Base-by-base conservation (phyloP, 23 tunicate genomes). In the Ciona savignyi region DNA sequence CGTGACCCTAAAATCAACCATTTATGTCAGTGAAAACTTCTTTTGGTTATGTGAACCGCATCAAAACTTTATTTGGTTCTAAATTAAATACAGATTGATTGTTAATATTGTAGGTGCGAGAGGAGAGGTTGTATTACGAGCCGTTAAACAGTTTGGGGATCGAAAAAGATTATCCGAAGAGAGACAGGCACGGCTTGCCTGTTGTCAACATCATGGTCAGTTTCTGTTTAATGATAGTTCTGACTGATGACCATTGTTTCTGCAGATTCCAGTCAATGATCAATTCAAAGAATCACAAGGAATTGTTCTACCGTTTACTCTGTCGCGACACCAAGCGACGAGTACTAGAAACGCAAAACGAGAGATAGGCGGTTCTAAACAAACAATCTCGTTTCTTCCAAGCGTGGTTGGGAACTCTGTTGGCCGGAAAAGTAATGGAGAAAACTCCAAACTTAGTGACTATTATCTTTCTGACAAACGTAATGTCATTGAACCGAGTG, bases 91-190 rank as follows among this genome's bases (percentile, higher is more conserved):
- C 15, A 11, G 20, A 15, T 49, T 49, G 15, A 49, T 11, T 4
- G 3, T 32, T 32, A 2, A 33, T 51, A 3, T 19, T 1, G 34
- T 29, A 88, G 96, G 67, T 88, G 1, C 29, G 87, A 29, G 87
- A 88, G 33, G 81, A 85, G 25, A 69, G 87, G 22, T 76, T 88
- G 21, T 77, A 56, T 49, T 82, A 88, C 66, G 96, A 88, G 35
- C 87, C 96, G 2, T 35, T 88, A 79, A 71, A 66, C 22, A 73
- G 69, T 27, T 88, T 81, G 30, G 23, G 72, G 77, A 56, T 32
- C 49, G 74, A 63, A 29, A 81, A 88, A 66, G 75, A 69, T 0
- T 25, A 80, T 31, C 35, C 25, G 63, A 1, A 51, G 24, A 6
- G 15, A 15, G 74, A 77, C 20, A 24, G 35, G 22, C 30, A 31